Conservation (phyloP, 2,797 vertebrate species). For the Delichon dasypus region DNA sequence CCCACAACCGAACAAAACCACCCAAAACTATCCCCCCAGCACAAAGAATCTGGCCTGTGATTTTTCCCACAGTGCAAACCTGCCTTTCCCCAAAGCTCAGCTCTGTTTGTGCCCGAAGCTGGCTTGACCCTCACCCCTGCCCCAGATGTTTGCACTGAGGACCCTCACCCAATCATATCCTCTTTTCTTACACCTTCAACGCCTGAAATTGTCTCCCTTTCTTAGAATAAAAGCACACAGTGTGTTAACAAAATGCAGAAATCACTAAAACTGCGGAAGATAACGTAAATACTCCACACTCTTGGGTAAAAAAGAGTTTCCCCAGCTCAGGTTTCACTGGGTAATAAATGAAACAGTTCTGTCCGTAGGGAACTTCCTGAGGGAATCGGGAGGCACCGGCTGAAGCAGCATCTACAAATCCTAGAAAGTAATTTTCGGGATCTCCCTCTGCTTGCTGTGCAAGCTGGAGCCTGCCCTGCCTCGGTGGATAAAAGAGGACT, state of each 20-base stretch:
- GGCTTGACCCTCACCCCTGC: background rate
- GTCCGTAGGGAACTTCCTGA: background rate
- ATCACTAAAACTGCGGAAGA: background rate
- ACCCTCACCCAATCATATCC: background rate
- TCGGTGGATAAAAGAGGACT: background rate
- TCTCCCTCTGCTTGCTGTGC: background rate
- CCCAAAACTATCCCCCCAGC: too few relatives aligned
- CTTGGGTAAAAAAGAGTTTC: background rate
- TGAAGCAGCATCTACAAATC: background rate
- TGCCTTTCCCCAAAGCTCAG: background rate
- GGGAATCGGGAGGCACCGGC: background rate
- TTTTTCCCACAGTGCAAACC: background rate
- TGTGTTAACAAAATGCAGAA: background rate
- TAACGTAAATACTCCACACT: background rate
- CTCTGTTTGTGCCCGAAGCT: background rate
- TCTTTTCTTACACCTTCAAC: background rate
- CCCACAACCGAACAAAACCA: too few relatives aligned
- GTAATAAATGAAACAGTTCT: background rate
- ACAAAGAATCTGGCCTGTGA: background rate
- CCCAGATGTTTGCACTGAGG: background rate
- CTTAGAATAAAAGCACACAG: background rate
- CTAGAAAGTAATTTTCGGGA: background rate
- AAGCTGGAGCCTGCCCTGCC: background rate
- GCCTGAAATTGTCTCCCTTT: background rate
- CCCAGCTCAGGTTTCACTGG: background rate